Base-by-base conservation (phyloP, 2,888 invertebrate genomes). In the Eristalis arbustorum region DNA sequence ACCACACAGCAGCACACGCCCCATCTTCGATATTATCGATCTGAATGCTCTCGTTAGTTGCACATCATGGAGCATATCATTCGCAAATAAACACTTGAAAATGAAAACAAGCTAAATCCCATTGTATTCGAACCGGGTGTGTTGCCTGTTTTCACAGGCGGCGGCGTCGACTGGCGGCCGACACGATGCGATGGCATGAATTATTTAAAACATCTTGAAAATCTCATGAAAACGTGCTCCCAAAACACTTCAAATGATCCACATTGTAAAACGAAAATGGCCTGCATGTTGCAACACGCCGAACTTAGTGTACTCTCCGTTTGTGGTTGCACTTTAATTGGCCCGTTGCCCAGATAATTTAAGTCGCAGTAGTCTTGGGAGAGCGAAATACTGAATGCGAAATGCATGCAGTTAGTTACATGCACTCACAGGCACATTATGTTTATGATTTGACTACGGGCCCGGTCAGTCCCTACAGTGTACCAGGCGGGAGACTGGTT, bases 291-390 rank as follows among this genome's bases (percentile, higher is more conserved):
- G 64, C 74, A 66, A 28, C 40, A 72, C 49, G 18, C 57, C 74
- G 23, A 64, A 74, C 57, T 66, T 66, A 18, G 22, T 8, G 31
- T 62, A 62, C 42, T 31, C 8, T 49, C 31, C 28, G 25, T 64
- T 22, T 5, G 40, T 28, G 37, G 18, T 37, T 74, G 57, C 64
- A 59, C 25, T 74, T 59, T 62, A 40, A 37, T 74, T 74, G 74
- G 74, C 31, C 0, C 8, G 18, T 28, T 66, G 74, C 74, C 72
- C 59, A 40, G 31, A 37, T 61, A 42, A 40, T 61, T 14, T 62
- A 3, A 49, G 37, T 28, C 49, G 49, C 49, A 18, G 18, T 18
- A 18, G 18, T 18, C 49, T 5, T 18, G 8, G 2, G 18, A 49
- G 18, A 13, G 25, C n/a, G 42, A 3, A 22, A 49, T 37, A 61